Evolutionary conservation across 2,113 vertebrate genomes (phyloP).

Genomic region (Alethe castanea): DNA sequence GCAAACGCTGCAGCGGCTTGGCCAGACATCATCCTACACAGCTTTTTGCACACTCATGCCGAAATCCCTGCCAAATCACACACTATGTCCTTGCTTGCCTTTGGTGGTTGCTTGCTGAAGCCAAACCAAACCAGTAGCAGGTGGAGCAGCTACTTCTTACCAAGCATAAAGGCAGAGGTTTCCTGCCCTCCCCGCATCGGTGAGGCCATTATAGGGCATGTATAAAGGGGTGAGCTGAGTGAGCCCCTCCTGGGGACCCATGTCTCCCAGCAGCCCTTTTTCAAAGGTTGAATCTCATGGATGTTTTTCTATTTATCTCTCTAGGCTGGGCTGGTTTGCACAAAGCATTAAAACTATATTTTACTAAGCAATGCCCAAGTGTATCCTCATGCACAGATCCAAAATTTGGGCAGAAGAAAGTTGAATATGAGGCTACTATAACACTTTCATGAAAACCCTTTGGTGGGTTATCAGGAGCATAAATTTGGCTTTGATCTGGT

Average conservation of each 20-base stretch:
- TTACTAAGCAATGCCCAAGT: neutral
- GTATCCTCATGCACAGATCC: neutral
- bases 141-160: neutral
- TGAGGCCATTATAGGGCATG: neutral
- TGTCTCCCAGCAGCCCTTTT: neutral
- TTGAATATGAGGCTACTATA: neutral
- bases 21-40: neutral
- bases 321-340: neutral
- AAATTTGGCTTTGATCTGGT: neutral
- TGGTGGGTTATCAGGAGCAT: neutral
- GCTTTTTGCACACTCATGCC: neutral
- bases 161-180: neutral
- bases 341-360: neutral
- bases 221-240: neutral
- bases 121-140: neutral
- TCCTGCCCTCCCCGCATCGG: accelerated
- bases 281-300: neutral
- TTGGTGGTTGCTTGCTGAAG: neutral
- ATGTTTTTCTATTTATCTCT: neutral
- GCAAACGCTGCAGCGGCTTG: neutral
- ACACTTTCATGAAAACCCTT: neutral
- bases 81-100: neutral
- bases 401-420: neutral
- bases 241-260: neutral
- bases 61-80: neutral